A percentile compares a stretch with the other conserved stretches of the same genome.
phyloP scores from a whole-genome alignment of 2,797 vertebrate genomes.

The Cyprinodon diabolis region DNA sequence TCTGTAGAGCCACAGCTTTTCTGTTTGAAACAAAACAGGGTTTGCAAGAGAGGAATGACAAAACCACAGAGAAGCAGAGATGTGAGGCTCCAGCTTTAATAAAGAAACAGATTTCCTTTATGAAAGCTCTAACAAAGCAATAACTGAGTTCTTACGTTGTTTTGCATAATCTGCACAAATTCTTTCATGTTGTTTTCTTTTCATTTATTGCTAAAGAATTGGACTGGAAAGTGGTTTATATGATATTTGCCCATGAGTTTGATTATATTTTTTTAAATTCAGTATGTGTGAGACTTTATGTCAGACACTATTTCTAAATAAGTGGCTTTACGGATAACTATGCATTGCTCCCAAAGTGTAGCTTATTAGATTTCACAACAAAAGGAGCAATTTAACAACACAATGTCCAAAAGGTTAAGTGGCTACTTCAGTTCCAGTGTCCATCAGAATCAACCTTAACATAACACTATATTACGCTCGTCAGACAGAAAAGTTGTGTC shows the following conservation, averaged over 20 bases:
- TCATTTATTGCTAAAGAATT: slow-evolving; percentile 22
- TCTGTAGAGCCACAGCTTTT: slow-evolving; percentile 9
- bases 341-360: too few species aligned
- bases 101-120: not conserved
- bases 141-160: slow-evolving; percentile 28
- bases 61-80: not conserved
- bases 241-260: not conserved
- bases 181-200: slow-evolving; percentile 16
- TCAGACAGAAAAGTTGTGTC: too few species aligned
- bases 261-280: too few species aligned
- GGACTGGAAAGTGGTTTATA: not conserved
- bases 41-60: not conserved
- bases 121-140: slow-evolving; percentile 4
- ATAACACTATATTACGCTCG: too few species aligned
- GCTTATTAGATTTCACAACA: too few species aligned
- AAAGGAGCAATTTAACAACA: too few species aligned
- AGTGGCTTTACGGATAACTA: too few species aligned
- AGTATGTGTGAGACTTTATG: too few species aligned
- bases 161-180: slow-evolving; percentile 25
- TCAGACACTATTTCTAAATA: too few species aligned
- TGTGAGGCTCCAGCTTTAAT: not conserved
- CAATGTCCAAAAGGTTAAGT: too few species aligned
- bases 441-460: too few species aligned
- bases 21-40: slow-evolving; percentile 26
- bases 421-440: too few species aligned